Base-by-base conservation (phyloP, 2,888 invertebrate genomes). In the Drosophila crucigera region DNA sequence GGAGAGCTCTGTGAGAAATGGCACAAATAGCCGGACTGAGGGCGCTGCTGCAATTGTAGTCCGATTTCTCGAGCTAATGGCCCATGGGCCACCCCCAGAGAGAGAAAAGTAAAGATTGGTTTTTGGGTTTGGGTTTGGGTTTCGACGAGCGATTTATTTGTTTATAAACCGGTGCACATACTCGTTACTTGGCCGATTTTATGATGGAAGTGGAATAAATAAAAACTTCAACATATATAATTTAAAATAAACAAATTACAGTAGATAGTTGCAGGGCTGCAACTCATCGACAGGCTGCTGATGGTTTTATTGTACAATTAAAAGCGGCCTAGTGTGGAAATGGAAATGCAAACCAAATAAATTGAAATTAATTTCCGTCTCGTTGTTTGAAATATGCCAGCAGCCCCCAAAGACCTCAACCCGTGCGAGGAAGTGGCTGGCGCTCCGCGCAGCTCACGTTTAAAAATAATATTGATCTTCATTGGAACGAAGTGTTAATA, bases 381-480 rank as follows among this genome's bases (percentile, higher is more conserved):
- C 73, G 82, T 82, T 83, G 80, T 60, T 61, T 85, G 84, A 88
- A 80, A 85, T 74, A 82, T 73, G 70, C 83, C 89, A 77, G 78
- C 74, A 68, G 75, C 61, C 78, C 76, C 25, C 37, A 41, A 47
- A 47, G 22, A 37, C 16, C 63, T 50, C 68, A 73, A 81, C 71
- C 81, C 81, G 56, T 70, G 49, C 78, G 64, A 54, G 74, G 66
- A 75, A 77, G 66, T 80, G 53, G 60, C 68, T 73, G 89, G 86
- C 86, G 84, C 86, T 47, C 25, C 25, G 47, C 16, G 25, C 16
- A 16, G 16, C 25, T 86, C 60, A 75, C 80, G 84, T 70, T 83
- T 83, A 89, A 89, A 86, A 86, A 89, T 86, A 85, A 85, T 85
- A 85, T 89, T 89, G 85, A 89, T 85, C 89, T 85, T 85, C 89